These are phyloP conservation scores for Bos indicus DNA, from an alignment of 2,113 vertebrate genomes.

Conservation along the genomic window DNA sequence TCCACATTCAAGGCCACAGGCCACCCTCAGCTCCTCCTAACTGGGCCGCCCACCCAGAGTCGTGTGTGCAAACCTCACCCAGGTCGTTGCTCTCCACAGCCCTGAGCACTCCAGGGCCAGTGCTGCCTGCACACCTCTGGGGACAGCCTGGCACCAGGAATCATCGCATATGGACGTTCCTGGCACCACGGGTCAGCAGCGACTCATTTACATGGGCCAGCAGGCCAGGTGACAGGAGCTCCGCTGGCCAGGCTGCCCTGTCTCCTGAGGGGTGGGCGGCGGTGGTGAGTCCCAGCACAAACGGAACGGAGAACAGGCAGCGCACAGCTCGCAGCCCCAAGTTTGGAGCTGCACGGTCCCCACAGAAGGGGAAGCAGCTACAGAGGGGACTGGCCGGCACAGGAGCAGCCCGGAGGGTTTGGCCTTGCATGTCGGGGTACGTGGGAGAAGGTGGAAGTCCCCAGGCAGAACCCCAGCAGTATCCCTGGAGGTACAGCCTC, in stretches of 20 bases:
- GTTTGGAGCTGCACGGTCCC: not conserved
- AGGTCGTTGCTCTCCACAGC: not conserved
- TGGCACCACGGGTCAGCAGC: not conserved
- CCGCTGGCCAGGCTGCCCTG: not conserved
- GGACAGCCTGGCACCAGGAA: not conserved
- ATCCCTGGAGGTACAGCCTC: no score
- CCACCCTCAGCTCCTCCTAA: not conserved
- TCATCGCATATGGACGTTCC: not conserved
- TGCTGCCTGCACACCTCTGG: not conserved
- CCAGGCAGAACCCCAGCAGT: not conserved
- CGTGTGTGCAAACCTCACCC: not conserved
- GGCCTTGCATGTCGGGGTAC: not conserved
- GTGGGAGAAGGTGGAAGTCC: not conserved
- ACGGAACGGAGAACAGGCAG: not conserved
- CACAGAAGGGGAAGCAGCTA: not conserved
- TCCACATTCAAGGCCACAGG: not conserved
- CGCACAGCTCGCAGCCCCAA: rapidly evolving
- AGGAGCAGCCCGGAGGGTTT: not conserved
- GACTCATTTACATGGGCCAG: not conserved
- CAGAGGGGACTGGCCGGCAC: not conserved
- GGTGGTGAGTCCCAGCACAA: rapidly evolving
- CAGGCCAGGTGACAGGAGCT: not conserved
- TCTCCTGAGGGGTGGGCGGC: not conserved
- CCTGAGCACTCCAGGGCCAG: not conserved
- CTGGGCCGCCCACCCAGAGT: not conserved